These are phyloP conservation scores for Dicentrarchus labrax DNA, from an alignment of 2,113 vertebrate genomes.

Conservation along the genomic window DNA sequence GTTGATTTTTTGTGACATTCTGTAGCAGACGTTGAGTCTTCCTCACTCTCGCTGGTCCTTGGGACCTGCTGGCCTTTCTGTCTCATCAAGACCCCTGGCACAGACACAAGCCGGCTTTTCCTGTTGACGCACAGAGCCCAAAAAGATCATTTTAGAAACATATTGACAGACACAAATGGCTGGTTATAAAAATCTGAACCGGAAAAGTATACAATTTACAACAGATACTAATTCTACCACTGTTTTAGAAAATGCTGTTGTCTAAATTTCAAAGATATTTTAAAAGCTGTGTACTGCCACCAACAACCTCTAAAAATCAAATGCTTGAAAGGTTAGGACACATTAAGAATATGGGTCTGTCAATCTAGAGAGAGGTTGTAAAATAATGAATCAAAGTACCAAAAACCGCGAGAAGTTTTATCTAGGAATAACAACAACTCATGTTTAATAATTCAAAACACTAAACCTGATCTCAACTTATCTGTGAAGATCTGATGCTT, in stretches of 20 bases:
- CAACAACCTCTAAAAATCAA: background rate
- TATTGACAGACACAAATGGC: background rate
- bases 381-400: too few relatives aligned
- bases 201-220: background rate
- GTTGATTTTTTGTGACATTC: background rate
- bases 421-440: too few relatives aligned
- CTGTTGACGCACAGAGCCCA: conserved; percentile 29
- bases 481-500: background rate
- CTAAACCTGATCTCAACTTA: background rate
- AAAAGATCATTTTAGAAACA: conserved; percentile 15
- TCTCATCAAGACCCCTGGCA: background rate
- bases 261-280: too few relatives aligned
- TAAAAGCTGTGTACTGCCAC: background rate
- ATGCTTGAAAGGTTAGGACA: background rate
- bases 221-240: background rate
- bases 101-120: conserved; percentile 21
- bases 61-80: background rate
- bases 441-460: background rate
- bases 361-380: background rate
- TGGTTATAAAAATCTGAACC: too few relatives aligned
- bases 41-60: conserved; percentile 61
- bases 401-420: too few relatives aligned
- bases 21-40: conserved; percentile 19
- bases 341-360: background rate
- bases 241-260: too few relatives aligned